Evolutionary conservation across 2,113 vertebrate species (phyloP).

Genomic region (Osmerus mordax): DNA sequence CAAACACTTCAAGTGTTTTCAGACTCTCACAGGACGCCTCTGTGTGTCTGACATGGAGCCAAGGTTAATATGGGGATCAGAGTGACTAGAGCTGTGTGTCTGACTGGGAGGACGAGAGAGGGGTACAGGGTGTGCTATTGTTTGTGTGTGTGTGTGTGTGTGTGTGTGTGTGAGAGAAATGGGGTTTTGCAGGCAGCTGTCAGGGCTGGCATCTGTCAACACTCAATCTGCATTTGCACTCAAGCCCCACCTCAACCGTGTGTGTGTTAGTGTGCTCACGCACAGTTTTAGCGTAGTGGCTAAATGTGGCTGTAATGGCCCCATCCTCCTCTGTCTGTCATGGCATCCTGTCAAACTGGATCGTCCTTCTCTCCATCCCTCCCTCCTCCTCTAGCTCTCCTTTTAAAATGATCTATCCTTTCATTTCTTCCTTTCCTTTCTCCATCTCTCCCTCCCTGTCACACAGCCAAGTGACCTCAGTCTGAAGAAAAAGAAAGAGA

Average conservation of each 20-base stretch:
- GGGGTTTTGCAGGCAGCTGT: conserved; percentile 48
- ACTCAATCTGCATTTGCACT: conserved; percentile 47
- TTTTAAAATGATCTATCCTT: no score
- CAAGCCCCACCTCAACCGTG: conserved; percentile 16
- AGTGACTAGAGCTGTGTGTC: background rate
- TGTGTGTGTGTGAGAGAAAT: conserved; percentile 28
- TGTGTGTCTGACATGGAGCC: background rate
- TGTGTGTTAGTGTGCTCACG: conserved; percentile 12
- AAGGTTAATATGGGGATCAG: background rate
- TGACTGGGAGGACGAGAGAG: conserved; percentile 15
- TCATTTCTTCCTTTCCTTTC: no score
- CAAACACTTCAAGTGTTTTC: background rate
- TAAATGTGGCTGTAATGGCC: no score
- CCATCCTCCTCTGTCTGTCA: no score
- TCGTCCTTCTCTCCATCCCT: no score
- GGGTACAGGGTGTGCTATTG: conserved; percentile 2
- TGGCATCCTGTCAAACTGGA: no score
- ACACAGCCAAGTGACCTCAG: no score
- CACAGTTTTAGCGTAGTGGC: no score
- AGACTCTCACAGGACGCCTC: background rate
- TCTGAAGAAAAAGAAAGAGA: no score
- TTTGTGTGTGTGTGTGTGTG: conserved; percentile 8
- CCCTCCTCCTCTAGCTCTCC: no score
- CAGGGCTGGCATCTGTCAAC: conserved; percentile 46
- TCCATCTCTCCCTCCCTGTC: no score